Conservation (phyloP, 1,140 invertebrate genomes). For the Zaprionus ornatus region DNA sequence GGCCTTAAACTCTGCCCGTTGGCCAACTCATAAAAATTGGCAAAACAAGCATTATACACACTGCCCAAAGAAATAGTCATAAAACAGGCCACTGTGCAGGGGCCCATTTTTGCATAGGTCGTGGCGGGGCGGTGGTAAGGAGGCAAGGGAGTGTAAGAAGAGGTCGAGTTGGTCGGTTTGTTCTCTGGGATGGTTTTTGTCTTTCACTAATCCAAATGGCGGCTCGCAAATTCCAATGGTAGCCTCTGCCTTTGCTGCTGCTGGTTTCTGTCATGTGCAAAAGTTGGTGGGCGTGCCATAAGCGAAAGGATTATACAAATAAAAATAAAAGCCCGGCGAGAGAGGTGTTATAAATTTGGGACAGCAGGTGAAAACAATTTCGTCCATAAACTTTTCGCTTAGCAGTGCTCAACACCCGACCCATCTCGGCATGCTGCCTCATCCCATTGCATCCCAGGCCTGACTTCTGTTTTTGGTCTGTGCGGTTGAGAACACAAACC, state of each 20-base stretch:
- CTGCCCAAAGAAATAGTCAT: constrained; percentile 50
- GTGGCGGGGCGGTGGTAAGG: not conserved
- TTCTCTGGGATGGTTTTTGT: constrained; percentile 63
- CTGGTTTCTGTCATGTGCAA: constrained; percentile 72
- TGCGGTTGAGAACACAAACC: constrained; percentile 65
- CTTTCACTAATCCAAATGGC: constrained; percentile 73
- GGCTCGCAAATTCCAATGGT: constrained; percentile 69
- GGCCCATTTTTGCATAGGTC: constrained; percentile 41
- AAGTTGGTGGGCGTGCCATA: constrained; percentile 58
- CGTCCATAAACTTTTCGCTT: constrained; percentile 80
- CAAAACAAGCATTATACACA: constrained; percentile 70
- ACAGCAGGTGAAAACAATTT: constrained; percentile 82
- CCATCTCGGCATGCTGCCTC: not conserved
- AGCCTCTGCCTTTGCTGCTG: constrained; percentile 15
- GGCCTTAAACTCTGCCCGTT: constrained; percentile 33
- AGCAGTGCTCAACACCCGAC: constrained; percentile 51
- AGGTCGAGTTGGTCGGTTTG: constrained; percentile 1
- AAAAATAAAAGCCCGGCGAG: constrained; percentile 66
- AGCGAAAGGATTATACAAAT: constrained; percentile 80
- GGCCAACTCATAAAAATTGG: constrained; percentile 67
- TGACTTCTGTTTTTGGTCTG: constrained; percentile 53
- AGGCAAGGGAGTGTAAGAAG: not conserved
- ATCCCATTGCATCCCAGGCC: constrained; percentile 33
- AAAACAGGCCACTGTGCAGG: constrained; percentile 62
- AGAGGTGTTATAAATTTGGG: constrained; percentile 77